Evolutionary conservation across 2,113 vertebrate species (phyloP).

Genomic region (Prolemur simus): DNA sequence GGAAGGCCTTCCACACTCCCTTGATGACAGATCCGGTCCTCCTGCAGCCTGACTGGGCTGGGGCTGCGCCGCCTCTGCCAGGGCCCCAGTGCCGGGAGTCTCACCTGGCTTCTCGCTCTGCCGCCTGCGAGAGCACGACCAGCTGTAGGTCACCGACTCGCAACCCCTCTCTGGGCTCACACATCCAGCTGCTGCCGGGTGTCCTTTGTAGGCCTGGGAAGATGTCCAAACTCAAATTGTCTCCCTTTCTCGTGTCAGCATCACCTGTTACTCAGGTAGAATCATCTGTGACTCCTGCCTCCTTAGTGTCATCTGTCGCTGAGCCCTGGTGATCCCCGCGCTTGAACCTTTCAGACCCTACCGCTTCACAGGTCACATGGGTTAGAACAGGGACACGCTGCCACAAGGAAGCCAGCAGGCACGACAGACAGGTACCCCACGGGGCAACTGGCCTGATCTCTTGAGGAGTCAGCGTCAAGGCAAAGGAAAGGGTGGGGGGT

Average conservation of each 20-base stretch:
- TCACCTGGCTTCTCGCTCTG: background rate
- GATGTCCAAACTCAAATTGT: background rate
- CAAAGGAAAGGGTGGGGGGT: background rate
- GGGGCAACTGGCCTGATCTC: background rate
- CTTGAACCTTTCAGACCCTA: background rate
- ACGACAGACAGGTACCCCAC: background rate
- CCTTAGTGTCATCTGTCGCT: background rate
- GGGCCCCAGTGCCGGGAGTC: background rate
- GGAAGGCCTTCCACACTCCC: background rate
- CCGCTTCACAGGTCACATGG: background rate
- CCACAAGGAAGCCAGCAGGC: background rate
- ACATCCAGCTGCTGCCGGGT: no score
- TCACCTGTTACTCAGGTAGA: background rate
- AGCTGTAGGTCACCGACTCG: background rate
- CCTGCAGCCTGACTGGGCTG: background rate
- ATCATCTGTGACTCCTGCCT: background rate
- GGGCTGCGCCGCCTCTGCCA: background rate
- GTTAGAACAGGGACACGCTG: background rate
- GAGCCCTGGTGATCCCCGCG: background rate
- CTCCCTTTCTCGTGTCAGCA: background rate
- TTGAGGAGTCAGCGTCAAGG: background rate
- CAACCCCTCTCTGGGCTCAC: background rate
- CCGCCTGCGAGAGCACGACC: no score
- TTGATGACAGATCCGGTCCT: background rate
- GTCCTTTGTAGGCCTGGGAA: background rate